Conservation (phyloP, 1,140 invertebrate genomes). For the Drosophila saltans region DNA sequence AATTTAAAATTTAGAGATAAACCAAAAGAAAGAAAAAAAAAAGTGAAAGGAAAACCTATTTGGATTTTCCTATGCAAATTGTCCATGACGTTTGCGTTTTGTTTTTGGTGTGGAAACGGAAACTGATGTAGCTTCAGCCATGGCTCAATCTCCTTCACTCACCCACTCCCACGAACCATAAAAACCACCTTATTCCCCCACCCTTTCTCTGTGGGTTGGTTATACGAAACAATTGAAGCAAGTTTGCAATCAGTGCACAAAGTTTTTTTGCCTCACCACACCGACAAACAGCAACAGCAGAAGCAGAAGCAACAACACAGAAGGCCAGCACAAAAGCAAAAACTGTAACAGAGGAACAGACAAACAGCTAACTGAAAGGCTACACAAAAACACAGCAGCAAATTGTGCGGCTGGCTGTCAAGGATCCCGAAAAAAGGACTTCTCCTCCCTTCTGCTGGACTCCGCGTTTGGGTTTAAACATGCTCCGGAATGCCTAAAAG, state of each 20-base stretch:
- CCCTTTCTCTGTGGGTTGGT: constrained; percentile 42
- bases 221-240: constrained; percentile 78
- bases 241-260: constrained; percentile 79
- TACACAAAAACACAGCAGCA: constrained; percentile 69
- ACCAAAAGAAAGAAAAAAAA: constrained; percentile 34
- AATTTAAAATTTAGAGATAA: constrained; percentile 15
- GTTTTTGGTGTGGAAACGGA: constrained; percentile 65
- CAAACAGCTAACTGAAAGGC: constrained; percentile 58
- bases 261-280: constrained; percentile 64
- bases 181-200: not conserved
- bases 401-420: constrained; percentile 74
- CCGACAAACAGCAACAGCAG: constrained; percentile 29
- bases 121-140: constrained; percentile 58
- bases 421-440: constrained; percentile 43
- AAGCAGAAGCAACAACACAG: constrained; percentile 22
- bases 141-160: constrained; percentile 27
- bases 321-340: constrained; percentile 23
- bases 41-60: constrained; percentile 66
- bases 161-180: not conserved
- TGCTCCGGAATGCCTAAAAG: constrained; percentile 66
- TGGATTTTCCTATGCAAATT: constrained; percentile 80
- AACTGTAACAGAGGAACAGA: constrained; percentile 35
- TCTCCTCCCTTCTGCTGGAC: not conserved
- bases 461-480: constrained; percentile 70
- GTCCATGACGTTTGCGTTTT: constrained; percentile 67